Evolutionary conservation across 2,888 invertebrate genomes (phyloP), one percentile per base, ranked within the genome.

Genomic region (Galeruca laticollis): DNA sequence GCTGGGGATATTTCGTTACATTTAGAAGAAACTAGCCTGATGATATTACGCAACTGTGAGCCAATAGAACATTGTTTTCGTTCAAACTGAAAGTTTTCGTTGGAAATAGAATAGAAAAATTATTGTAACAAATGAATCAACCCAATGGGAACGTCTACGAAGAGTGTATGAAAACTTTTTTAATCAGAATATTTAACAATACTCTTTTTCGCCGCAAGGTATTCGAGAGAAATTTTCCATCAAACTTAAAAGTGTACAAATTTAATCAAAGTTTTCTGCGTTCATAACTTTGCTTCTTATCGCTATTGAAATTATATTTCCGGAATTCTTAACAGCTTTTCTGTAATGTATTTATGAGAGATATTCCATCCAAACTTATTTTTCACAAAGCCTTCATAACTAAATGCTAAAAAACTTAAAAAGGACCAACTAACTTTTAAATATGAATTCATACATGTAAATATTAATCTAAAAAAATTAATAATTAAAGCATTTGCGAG

Each of bases 181-280:
- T 68, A 68, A 68, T 68, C 60, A 68, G 52, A 54, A 56, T 67
- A 67, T 52, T 60, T 68, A 40, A 54, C 60, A 31, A 40, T 54
- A 68, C 60, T 60, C 60, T 43, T 52, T 3, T 47, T n/a, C 51
- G 20, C 60, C 31, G 40, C 52, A 47, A 43, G 60, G 60, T 40
- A 54, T 54, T 60, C 33, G 40, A 26, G 59, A 52, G 21, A 69
- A 69, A 69, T 54, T 54, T 63, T 69, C 60, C 52, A 64, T 64
- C 54, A 69, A 69, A 69, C 49, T 64, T 69, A 52, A 56, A 51
- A 63, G 59, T 51, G 63, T 69, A 59, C 51, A 21, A 64, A 69
- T 69, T 69, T 69, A 69, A 69, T 69, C 60, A 49, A 60, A 68
- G 60, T 68, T 54, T 54, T 26, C 31, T 5, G 54, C 54, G 54